phyloP scores from a whole-genome alignment of 2,113 vertebrate genomes.

The Oceanodroma tethys region DNA sequence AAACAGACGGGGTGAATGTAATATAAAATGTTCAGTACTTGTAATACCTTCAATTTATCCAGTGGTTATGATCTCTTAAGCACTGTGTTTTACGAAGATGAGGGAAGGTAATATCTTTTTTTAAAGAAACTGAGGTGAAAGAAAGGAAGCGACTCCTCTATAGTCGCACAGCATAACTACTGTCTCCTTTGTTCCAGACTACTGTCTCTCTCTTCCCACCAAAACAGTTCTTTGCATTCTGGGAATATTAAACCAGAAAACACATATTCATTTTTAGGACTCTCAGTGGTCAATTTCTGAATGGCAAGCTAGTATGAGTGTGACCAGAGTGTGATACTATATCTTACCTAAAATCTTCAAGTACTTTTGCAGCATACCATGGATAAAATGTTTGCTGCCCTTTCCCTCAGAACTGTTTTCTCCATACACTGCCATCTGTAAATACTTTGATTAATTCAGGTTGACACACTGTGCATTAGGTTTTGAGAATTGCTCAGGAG shows the following conservation, averaged over 20 bases:
- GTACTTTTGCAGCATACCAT: background rate
- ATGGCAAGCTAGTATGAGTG: background rate
- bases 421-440: background rate
- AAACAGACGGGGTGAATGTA: background rate
- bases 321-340: background rate
- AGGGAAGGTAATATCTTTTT: background rate
- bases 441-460: background rate
- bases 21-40: background rate
- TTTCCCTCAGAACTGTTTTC: background rate
- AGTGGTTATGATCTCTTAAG: background rate
- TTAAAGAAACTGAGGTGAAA: background rate
- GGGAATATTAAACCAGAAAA: background rate
- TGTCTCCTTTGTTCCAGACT: background rate
- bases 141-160: background rate
- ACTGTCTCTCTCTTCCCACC: background rate
- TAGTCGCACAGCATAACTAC: background rate
- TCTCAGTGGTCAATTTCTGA: background rate
- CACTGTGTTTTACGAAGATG: background rate
- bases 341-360: background rate
- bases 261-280: background rate
- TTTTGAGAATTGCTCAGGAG: background rate
- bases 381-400: background rate
- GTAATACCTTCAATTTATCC: background rate
- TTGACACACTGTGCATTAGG: background rate
- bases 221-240: background rate